These are phyloP conservation scores for Acanthosepion esculentum DNA, from an alignment of 2,888 invertebrate genomes.

Conservation along the genomic window DNA sequence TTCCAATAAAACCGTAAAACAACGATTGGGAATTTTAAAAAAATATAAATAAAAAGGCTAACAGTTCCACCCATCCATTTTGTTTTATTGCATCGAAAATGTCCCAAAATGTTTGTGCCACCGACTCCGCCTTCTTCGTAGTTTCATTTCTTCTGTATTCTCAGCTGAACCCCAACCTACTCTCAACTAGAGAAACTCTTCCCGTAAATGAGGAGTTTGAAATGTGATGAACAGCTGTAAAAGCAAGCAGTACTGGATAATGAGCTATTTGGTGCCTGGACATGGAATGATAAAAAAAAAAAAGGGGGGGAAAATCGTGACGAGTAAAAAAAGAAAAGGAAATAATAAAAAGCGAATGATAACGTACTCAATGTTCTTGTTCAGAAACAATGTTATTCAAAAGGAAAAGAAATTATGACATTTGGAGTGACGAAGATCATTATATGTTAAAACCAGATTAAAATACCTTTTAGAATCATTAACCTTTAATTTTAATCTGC, in stretches of 20 bases:
- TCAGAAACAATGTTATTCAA: not conserved
- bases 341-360: not conserved
- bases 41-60: not conserved
- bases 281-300: not conserved
- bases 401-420: not conserved
- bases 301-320: not conserved
- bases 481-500: not conserved
- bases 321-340: too few species aligned
- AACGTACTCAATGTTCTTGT: not conserved
- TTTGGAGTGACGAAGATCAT: not conserved
- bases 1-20: not conserved
- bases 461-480: not conserved
- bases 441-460: not conserved
- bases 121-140: too few species aligned
- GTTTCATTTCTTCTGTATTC: not conserved
- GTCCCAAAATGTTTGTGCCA: not conserved
- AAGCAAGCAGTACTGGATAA: not conserved
- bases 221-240: slow-evolving; percentile 13
- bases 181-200: not conserved
- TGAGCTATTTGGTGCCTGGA: not conserved
- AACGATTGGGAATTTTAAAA: not conserved
- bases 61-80: not conserved
- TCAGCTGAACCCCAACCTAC: not conserved
- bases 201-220: not conserved
- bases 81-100: not conserved